Conservation (phyloP, 1,140 invertebrate genomes). For the Hyles euphorbiae region DNA sequence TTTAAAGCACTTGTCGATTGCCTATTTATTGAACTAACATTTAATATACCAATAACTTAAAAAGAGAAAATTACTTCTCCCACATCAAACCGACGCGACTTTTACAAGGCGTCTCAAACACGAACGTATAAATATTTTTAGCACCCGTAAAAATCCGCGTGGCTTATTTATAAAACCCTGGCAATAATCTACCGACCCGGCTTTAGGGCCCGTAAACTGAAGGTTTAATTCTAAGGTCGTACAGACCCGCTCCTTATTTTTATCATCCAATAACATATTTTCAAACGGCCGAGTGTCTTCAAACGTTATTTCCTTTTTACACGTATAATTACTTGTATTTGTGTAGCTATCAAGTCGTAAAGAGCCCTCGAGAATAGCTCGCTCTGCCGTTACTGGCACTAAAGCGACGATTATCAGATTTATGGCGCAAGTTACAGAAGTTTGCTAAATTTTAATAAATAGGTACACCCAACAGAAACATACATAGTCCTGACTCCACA, state of each 20-base stretch:
- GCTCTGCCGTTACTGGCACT: conserved; percentile 38
- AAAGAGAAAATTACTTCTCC: no score
- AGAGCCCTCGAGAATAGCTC: conserved; percentile 39
- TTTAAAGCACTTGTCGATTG: no score
- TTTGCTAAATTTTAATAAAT: not conserved
- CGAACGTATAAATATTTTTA: no score
- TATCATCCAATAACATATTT: conserved; percentile 18
- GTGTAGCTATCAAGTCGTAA: conserved; percentile 34
- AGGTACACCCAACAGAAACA: no score
- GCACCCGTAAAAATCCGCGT: no score
- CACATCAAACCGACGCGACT: no score
- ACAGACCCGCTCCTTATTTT: conserved; percentile 7
- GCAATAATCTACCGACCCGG: not conserved
- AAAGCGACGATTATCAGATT: conserved; percentile 44
- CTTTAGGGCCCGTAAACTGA: conserved; percentile 17
- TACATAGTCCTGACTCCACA: no score
- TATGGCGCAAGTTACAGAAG: conserved; percentile 25
- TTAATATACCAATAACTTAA: no score
- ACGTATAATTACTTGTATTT: conserved; percentile 45
- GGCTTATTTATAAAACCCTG: no score
- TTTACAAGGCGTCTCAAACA: no score
- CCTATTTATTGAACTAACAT: no score
- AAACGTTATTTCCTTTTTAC: conserved; percentile 32
- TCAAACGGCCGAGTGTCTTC: conserved; percentile 1
- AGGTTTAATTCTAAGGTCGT: conserved; percentile 12